These are phyloP conservation scores for Torymus texanus DNA, from an alignment of 2,888 invertebrate species.

Conservation along the genomic window DNA sequence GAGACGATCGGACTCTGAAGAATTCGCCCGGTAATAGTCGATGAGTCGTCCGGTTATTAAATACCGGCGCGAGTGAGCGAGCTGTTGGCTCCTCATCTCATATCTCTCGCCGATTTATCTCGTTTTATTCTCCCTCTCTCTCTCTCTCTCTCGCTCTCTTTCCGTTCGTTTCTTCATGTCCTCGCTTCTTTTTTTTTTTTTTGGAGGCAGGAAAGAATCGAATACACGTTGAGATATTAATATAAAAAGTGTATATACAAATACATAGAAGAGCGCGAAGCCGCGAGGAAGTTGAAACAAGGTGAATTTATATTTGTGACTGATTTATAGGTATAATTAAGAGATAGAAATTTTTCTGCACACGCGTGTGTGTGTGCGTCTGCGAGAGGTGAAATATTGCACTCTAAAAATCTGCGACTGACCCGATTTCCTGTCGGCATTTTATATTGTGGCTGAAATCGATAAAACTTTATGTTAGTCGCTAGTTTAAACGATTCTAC, in stretches of 20 bases:
- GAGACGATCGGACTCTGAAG: conserved; percentile 60
- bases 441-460: conserved; percentile 19
- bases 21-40: conserved; percentile 74
- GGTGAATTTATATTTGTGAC: conserved; percentile 27
- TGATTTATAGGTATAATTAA: conserved; percentile 41
- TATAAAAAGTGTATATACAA: background rate
- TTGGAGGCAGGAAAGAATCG: background rate
- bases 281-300: conserved; percentile 7
- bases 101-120: conserved; percentile 43
- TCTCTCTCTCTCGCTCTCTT: background rate
- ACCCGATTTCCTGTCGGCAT: conserved; percentile 20
- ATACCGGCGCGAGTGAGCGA: conserved; percentile 56
- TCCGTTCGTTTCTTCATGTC: background rate
- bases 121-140: conserved; percentile 24
- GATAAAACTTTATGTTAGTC: conserved; percentile 28
- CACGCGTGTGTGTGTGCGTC: background rate
- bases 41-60: conserved; percentile 65
- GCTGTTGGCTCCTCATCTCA: conserved; percentile 36
- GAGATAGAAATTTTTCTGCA: conserved; percentile 20
- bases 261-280: background rate
- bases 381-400: conserved; percentile 35
- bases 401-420: background rate
- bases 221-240: no score
- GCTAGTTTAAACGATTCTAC: conserved; percentile 9
- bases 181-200: background rate